A percentile compares a stretch with the other conserved stretches of the same genome.
phyloP scores from a whole-genome alignment of 2,888 invertebrate genomes.

The Eucera pruinosa region DNA sequence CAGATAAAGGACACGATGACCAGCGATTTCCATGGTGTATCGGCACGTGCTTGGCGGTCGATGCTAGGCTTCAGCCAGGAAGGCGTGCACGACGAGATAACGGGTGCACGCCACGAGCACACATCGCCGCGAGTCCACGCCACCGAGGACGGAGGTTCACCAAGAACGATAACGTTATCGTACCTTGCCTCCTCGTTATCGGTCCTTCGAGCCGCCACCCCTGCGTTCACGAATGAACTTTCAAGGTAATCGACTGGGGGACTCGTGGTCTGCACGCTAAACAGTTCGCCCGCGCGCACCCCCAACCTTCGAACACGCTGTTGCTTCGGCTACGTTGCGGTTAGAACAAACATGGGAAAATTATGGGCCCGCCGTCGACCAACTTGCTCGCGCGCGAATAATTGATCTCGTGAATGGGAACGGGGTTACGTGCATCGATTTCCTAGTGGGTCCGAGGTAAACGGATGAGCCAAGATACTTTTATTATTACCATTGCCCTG shows the following conservation, averaged over 20 bases:
- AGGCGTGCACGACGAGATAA: slow-evolving; percentile 53
- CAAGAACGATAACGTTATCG: slow-evolving; percentile 68
- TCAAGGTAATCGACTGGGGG: slow-evolving; percentile 63
- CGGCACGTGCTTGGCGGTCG: slow-evolving; percentile 48
- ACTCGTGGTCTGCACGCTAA: slow-evolving; percentile 63
- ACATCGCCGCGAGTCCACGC: slow-evolving; percentile 34
- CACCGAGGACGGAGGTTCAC: slow-evolving; percentile 45
- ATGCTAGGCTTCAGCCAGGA: slow-evolving; percentile 28
- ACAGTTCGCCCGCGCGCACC: slow-evolving; percentile 27
- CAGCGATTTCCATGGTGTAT: slow-evolving; percentile 30
- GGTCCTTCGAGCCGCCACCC: slow-evolving; percentile 43
- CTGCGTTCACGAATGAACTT: slow-evolving; percentile 56
- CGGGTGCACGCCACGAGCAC: slow-evolving; percentile 35
- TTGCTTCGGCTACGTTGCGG: slow-evolving; percentile 55
- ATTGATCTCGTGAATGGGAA: slow-evolving; percentile 54
- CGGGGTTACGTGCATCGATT: slow-evolving; percentile 50
- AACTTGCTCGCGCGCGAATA: slow-evolving; percentile 59
- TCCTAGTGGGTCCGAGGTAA: not conserved
- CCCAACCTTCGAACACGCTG: slow-evolving; percentile 57
- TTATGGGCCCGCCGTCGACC: slow-evolving; percentile 49
- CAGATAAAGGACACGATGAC: slow-evolving; percentile 21
- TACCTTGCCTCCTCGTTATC: slow-evolving; percentile 64
- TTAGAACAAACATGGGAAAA: slow-evolving; percentile 61
- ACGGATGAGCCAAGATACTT: slow-evolving; percentile 14
- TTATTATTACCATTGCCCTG: slow-evolving; percentile 17